Conservation (phyloP, 2,113 vertebrate genomes). For the human region GRCh38 chr19:30588501-30589000, state of each 20-base stretch:
- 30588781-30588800: neutral
- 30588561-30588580: neutral
- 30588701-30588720: neutral
- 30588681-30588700: neutral
- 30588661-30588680: slow-evolving; percentile 39
- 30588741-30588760: neutral
- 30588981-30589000: neutral
- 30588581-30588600: slow-evolving; percentile 27
- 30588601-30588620: neutral
- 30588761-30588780: slow-evolving; percentile 8
- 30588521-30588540: neutral
- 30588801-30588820: neutral
- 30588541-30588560: neutral
- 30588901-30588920: neutral
- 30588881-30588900: neutral
- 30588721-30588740: slow-evolving; percentile 6
- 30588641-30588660: neutral
- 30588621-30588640: neutral
- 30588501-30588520: too few relatives aligned
- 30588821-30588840: slow-evolving; percentile 45
- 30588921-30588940: neutral
- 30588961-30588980: rapidly evolving
- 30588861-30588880: neutral
- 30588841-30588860: neutral
- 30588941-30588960: neutral